Base-by-base conservation (phyloP, 1,140 invertebrate genomes). In the Ganaspis sp. region DNA sequence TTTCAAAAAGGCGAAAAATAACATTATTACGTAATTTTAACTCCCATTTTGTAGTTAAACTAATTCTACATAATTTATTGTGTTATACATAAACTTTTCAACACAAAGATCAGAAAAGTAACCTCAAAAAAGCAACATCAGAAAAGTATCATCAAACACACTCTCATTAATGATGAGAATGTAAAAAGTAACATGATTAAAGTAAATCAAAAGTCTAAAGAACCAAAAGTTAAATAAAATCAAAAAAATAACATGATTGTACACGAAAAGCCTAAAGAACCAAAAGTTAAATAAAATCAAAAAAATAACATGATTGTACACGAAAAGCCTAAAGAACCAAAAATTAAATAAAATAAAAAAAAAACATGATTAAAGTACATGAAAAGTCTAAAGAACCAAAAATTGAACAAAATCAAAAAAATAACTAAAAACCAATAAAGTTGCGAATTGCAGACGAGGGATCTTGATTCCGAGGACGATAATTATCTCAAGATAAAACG, bases 401-500 rank as follows among this genome's bases (percentile, higher is more conserved):
- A 23, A 58, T 21, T 19, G 1, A 15, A 21, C 2, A 23, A 19
- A 58, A 2, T 21, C 0, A 9, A 26, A 58, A 53, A 58, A 26
- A 4, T 58, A 15, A 29, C 15, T 58, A 4, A 58, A 15, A 26
- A 26, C 3, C 9, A 23, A 58, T 26, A 58, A 26, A 12, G 9
- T 58, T 21, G 9, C 21, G 9, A 58, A 58, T 58, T 58, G 6
- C 21, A 23, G 26, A 58, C 5, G 21, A 58, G 54, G 26, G 54
- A 26, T 58, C 19, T 58, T 23, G 9, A 58, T 58, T 58, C 0
- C 9, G 54, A 58, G 12, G 26, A 58, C 21, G 21, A 15, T 58
- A 58, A 58, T 58, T 58, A 58, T 15, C 54, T 58, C 54, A 12
- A 26, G 5, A 58, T 23, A 58, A 9, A 58, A 26, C 53, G 53